Base-by-base conservation (phyloP, 2,888 invertebrate genomes). In the Aricia artaxerxes region DNA sequence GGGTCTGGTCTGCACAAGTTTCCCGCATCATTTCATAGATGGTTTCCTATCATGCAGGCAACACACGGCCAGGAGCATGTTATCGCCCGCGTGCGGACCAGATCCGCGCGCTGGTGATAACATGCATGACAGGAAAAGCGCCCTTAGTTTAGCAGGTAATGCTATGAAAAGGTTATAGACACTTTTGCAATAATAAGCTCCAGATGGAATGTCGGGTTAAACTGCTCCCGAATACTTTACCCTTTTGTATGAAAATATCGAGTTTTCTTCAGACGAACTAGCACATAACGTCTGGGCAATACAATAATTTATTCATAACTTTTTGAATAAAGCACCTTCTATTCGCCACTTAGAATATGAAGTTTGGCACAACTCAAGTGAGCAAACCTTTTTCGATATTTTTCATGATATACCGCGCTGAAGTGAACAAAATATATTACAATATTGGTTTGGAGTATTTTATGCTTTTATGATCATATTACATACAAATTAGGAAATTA, bases 331-430 rank as follows among this genome's bases (percentile, higher is more conserved):
- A 69, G 35, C 69, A 69, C 69, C 69, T 69, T 38, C 35, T 69
- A 69, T 69, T 69, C 69, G 35, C 69, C 35, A 69, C 69, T 69
- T 69, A 69, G 13, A 38, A 35, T 69, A 69, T 35, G 69, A 69
- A 69, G 35, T 69, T 69, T 69, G 69, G 69, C 35, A 69, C 64
- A 24, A 64, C 69, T 35, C 69, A 69, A 69, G 69, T 35, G 69
- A 69, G 69, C 69, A 69, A 69, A 69, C 69, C 69, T 69, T 69
- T 69, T 69, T 69, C 69, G 69, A 69, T 69, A 69, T 69, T 69
- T 69, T 69, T 69, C 69, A 69, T 69, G 69, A 35, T 69, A 69
- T 35, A 69, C 13, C 69, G 35, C 31, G 3, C 11, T 64, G 35
- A 69, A 69, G 35, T 16, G 35, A 69, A 69, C 35, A 69, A 69